A percentile compares a stretch with the other conserved stretches of the same genome.
Evolutionary conservation across 2,888 invertebrate species (phyloP).

Genomic region (Aporophyla nigra): DNA sequence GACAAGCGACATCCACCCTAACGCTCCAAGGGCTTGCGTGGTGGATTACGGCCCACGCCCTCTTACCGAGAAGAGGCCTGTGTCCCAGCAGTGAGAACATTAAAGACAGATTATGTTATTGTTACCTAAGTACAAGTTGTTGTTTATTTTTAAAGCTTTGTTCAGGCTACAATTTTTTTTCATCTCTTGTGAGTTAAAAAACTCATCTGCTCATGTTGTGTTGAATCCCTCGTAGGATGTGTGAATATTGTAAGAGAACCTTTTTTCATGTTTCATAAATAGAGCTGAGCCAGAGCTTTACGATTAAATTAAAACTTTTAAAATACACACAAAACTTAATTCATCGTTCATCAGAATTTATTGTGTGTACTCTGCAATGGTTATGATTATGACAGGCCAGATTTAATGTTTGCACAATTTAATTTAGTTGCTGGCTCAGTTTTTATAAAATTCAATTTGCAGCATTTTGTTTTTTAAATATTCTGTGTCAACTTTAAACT

Average conservation of each 20-base stretch:
- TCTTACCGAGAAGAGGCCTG: too few species aligned
- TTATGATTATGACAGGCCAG: constrained; percentile 32
- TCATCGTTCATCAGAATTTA: constrained; percentile 4
- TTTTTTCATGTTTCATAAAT: background rate
- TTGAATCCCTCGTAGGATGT: background rate
- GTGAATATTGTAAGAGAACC: background rate
- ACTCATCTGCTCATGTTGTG: background rate
- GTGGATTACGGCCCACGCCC: too few species aligned
- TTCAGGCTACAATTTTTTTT: background rate
- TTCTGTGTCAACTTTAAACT: constrained; percentile 19
- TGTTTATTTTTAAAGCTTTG: background rate
- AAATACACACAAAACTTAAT: constrained; percentile 7
- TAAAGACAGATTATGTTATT: too few species aligned
- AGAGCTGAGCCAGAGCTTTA: background rate
- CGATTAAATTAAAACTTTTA: constrained; percentile 6
- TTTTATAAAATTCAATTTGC: constrained; percentile 18
- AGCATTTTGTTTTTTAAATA: constrained; percentile 8
- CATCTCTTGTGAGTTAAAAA: background rate
- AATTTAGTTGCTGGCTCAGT: constrained; percentile 14
- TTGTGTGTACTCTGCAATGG: constrained; percentile 7
- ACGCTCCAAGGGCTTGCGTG: too few species aligned
- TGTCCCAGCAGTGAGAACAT: too few species aligned
- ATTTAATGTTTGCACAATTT: constrained; percentile 23
- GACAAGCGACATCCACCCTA: too few species aligned
- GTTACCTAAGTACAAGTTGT: background rate